Percentiles rank a stretch among this genome's conserved stretches.
These are phyloP conservation scores for Apamea anceps DNA, from an alignment of 2,888 invertebrate genomes.

Conservation along the genomic window DNA sequence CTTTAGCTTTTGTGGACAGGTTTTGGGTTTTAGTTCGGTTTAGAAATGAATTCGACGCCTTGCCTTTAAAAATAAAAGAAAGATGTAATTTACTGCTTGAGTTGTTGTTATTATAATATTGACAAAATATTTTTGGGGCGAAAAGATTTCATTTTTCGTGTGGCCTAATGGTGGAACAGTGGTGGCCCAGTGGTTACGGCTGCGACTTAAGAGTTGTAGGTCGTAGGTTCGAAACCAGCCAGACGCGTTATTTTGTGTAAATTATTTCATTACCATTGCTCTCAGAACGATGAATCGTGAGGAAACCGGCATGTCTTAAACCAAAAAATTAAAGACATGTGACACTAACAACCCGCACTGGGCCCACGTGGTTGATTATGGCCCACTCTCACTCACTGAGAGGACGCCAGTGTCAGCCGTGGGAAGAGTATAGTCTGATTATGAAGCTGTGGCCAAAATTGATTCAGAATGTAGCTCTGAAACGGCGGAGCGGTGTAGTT, in stretches of 20 bases:
- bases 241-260: background rate
- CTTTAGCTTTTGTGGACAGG: slow-evolving; percentile 58
- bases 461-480: background rate
- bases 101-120: background rate
- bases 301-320: background rate
- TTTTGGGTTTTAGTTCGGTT: slow-evolving; percentile 43
- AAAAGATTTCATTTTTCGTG: background rate
- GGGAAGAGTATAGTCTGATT: background rate
- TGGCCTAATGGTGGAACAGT: background rate
- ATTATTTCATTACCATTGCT: background rate
- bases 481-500: background rate
- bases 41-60: background rate
- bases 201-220: background rate
- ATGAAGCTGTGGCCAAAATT: background rate
- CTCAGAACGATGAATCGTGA: background rate
- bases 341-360: background rate
- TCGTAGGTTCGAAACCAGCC: background rate
- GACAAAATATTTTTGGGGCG: background rate
- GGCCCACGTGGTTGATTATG: background rate
- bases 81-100: background rate
- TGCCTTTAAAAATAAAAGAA: background rate
- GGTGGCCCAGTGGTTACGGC: background rate
- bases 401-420: background rate
- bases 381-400: background rate
- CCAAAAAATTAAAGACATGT: background rate